phyloP scores from a whole-genome alignment of 1,140 invertebrate genomes.

The Nautilus pompilius region DNA sequence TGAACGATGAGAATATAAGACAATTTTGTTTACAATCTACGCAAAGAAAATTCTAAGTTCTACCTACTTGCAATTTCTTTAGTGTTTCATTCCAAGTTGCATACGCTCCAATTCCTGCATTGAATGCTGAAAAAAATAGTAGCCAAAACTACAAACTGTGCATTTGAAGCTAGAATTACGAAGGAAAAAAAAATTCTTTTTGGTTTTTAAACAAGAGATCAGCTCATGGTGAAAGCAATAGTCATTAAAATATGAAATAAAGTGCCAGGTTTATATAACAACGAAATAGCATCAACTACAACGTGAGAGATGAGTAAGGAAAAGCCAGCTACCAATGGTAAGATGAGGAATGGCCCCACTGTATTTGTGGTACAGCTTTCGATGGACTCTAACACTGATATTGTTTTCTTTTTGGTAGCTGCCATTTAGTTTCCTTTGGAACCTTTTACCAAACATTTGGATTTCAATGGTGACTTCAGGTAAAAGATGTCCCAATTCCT shows the following conservation, averaged over 20 bases:
- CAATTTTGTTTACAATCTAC: too few species aligned
- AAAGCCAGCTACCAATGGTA: conserved; percentile 24
- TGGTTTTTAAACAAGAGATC: too few species aligned
- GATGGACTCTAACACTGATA: conserved; percentile 11
- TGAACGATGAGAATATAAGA: too few species aligned
- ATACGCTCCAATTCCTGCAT: conserved; percentile 32
- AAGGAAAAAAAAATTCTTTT: too few species aligned
- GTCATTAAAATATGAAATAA: too few species aligned
- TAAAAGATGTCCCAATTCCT: conserved; percentile 19
- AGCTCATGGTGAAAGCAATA: too few species aligned
- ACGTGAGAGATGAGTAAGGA: too few species aligned
- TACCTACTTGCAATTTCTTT: conserved; percentile 14
- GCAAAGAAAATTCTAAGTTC: too few species aligned
- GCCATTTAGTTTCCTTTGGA: conserved; percentile 7
- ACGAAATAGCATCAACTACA: too few species aligned
- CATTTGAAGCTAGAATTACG: too few species aligned
- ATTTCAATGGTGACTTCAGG: conserved; percentile 9
- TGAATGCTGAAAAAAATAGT: conserved; percentile 25
- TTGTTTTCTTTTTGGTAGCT: conserved; percentile 7
- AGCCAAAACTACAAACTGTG: too few species aligned
- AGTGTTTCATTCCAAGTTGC: conserved; percentile 17
- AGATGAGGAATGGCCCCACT: conserved; percentile 10
- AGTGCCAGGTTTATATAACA: too few species aligned
- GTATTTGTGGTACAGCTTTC: conserved; percentile 17
- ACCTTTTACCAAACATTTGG: conserved; percentile 12